phyloP scores from a whole-genome alignment of 2,797 vertebrate species.

The Danio aesculapii region DNA sequence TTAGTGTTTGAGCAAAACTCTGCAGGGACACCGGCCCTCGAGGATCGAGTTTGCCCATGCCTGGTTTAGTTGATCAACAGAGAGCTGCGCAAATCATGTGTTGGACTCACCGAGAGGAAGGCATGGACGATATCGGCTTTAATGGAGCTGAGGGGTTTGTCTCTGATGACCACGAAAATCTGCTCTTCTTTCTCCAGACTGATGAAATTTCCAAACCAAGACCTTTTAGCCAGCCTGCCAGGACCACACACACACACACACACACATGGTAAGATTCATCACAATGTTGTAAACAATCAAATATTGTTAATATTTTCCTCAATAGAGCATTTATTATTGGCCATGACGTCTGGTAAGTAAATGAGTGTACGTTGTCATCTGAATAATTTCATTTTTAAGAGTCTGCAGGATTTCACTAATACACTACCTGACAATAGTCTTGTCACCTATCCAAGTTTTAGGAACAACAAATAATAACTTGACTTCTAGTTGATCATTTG shows the following conservation, averaged over 20 bases:
- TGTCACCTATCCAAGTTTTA: no score
- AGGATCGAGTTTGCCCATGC: no score
- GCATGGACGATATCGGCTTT: conserved; percentile 95
- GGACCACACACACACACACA: no score
- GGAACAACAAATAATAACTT: no score
- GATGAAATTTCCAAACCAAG: conserved; percentile 96
- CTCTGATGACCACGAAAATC: conserved; percentile 93
- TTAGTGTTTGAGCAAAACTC: no score
- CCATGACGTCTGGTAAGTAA: no score
- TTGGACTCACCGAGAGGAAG: conserved; percentile 79
- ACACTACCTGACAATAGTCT: no score
- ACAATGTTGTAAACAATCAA: no score
- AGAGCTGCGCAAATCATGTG: conserved; percentile 65
- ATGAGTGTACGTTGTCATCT: neutral
- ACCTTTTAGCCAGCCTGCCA: conserved; percentile 90
- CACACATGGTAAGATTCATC: no score
- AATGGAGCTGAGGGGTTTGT: conserved; percentile 93
- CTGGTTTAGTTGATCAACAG: neutral
- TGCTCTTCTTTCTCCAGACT: conserved; percentile 95
- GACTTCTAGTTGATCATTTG: no score
- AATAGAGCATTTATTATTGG: neutral
- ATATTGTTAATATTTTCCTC: neutral
- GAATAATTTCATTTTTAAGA: neutral
- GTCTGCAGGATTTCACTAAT: neutral
- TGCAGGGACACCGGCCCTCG: no score